Conservation (phyloP, 1,140 invertebrate genomes). For the Achroia grisella region DNA sequence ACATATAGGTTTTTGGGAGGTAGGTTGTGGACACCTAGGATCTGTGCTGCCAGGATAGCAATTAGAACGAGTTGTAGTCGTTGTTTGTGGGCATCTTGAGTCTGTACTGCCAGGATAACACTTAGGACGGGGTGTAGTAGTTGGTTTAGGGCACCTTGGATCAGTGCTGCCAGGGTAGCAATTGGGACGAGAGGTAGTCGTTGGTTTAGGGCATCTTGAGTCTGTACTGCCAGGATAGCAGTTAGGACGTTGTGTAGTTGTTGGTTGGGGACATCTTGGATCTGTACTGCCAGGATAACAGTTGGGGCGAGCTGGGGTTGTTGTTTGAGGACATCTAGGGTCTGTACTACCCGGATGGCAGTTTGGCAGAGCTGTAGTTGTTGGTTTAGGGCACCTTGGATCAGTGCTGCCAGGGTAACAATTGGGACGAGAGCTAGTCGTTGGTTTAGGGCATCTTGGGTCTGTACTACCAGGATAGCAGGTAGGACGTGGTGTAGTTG, state of each 20-base stretch:
- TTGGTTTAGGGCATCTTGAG: constrained; percentile 57
- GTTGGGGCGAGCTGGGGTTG: background rate
- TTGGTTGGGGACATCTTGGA: constrained; percentile 48
- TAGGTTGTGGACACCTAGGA: constrained; percentile 23
- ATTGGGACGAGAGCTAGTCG: constrained; percentile 20
- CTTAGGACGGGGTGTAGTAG: constrained; percentile 18
- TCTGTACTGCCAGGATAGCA: constrained; percentile 68
- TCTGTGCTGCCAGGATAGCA: constrained; percentile 42
- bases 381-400: constrained; percentile 12
- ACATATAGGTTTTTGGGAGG: too few relatives aligned
- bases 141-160: constrained; percentile 38
- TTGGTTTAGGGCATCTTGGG: constrained; percentile 38
- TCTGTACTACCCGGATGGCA: constrained; percentile 44
- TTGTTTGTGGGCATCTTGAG: constrained; percentile 42
- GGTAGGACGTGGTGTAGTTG: constrained; percentile 1
- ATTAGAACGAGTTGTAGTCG: constrained; percentile 12
- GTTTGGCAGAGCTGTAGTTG: constrained; percentile 24
- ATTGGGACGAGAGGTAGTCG: constrained; percentile 27
- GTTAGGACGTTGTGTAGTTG: constrained; percentile 27
- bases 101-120: constrained; percentile 37
- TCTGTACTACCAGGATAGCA: constrained; percentile 47
- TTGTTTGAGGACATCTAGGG: too few relatives aligned
- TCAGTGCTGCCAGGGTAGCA: constrained; percentile 52
- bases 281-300: constrained; percentile 52
- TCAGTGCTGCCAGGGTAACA: constrained; percentile 44